Percentiles rank a stretch among this genome's conserved stretches.
Evolutionary conservation across 2,113 vertebrate genomes (phyloP).

Genomic region (Chitala chitala): DNA sequence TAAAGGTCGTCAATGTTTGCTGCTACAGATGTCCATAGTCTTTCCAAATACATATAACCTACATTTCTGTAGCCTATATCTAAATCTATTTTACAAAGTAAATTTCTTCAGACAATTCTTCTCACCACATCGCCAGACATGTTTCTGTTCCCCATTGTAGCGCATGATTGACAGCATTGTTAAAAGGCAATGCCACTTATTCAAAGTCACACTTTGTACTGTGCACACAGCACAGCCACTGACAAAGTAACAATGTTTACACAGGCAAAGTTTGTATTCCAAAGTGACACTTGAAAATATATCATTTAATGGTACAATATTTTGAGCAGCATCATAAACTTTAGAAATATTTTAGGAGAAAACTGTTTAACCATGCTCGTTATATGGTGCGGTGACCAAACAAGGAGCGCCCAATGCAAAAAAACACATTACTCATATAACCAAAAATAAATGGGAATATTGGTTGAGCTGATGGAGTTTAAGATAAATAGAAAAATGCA

Average conservation of each 20-base stretch:
- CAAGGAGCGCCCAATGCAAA: neutral
- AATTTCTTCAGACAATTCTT: no score
- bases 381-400: slow-evolving; percentile 6
- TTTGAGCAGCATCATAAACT: neutral
- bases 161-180: neutral
- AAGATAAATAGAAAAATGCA: slow-evolving; percentile 9
- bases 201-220: no score
- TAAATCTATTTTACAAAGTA: no score
- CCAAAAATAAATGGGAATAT: neutral
- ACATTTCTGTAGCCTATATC: no score
- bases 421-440: neutral
- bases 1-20: no score
- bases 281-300: neutral
- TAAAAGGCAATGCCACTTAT: neutral
- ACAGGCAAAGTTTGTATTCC: neutral
- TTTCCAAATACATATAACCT: no score
- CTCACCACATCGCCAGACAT: neutral
- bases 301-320: neutral
- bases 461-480: neutral
- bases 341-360: neutral
- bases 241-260: no score
- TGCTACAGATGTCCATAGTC: no score
- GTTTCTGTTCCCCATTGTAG: neutral
- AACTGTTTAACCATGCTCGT: neutral
- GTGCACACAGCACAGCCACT: no score